Evolutionary conservation across 1,140 invertebrate genomes (phyloP).

Genomic region (Procambarus clarkii): DNA sequence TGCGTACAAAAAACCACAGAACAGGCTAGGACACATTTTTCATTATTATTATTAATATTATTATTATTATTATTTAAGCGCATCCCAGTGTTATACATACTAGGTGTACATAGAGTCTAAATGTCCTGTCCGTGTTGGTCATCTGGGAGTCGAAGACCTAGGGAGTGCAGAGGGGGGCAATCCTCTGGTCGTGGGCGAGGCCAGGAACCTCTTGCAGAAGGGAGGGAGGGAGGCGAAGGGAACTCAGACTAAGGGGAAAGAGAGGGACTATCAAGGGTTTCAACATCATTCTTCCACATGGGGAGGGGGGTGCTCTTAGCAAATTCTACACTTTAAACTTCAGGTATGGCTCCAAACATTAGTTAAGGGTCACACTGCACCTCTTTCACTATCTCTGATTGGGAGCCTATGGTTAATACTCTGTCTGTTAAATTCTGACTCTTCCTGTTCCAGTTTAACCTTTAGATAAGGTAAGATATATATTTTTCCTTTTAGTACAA

Average conservation of each 20-base stretch:
- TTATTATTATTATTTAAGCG: conserved; percentile 70
- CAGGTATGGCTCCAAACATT: background rate
- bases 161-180: conserved; percentile 14
- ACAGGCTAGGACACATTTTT: conserved; percentile 68
- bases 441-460: background rate
- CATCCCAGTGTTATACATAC: conserved; percentile 69
- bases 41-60: conserved; percentile 70
- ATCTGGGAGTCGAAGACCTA: conserved; percentile 35
- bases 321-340: conserved; percentile 4
- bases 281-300: background rate
- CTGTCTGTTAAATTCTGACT: background rate
- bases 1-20: conserved; percentile 69
- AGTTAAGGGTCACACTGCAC: background rate
- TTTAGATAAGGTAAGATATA: no score
- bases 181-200: background rate
- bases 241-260: background rate
- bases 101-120: conserved; percentile 69
- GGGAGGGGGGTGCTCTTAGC: background rate
- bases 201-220: background rate
- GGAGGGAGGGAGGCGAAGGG: background rate
- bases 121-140: conserved; percentile 70
- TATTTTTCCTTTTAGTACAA: no score
- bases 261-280: background rate
- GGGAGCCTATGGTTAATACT: background rate
- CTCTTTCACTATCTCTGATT: conserved; percentile 25